phyloP scores from a whole-genome alignment of 2,888 invertebrate genomes.

The Ctenicera cuprea region DNA sequence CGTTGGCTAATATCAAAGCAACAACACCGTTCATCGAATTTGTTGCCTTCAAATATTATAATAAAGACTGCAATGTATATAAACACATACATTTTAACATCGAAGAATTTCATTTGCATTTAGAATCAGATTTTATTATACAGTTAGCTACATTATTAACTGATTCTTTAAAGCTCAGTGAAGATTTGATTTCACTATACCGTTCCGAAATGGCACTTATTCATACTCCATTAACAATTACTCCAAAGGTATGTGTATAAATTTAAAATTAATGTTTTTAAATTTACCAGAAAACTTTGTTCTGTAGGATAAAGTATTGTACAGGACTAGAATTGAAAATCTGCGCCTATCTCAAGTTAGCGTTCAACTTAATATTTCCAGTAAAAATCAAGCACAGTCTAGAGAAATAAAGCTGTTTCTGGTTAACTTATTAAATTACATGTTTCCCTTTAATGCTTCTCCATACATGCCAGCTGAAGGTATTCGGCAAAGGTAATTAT shows the following conservation, averaged over 20 bases:
- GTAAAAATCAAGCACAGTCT: constrained; percentile 61
- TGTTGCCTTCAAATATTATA: constrained; percentile 74
- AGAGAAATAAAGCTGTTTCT: constrained; percentile 68
- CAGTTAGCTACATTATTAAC: constrained; percentile 78
- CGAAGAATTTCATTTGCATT: constrained; percentile 81
- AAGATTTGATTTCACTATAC: constrained; percentile 76
- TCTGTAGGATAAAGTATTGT: constrained; percentile 32
- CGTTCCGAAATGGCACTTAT: constrained; percentile 73
- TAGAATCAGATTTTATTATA: constrained; percentile 81
- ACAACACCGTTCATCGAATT: constrained; percentile 79
- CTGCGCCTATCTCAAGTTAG: constrained; percentile 64
- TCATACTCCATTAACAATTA: constrained; percentile 76
- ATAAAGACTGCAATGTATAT: constrained; percentile 76
- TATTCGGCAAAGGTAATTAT: constrained; percentile 67
- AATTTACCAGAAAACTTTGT: neutral
- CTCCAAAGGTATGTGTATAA: constrained; percentile 64
- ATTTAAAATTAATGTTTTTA: neutral
- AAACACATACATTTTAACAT: constrained; percentile 79
- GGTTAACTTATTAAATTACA: constrained; percentile 65
- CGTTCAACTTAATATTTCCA: constrained; percentile 67
- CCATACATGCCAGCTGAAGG: constrained; percentile 71
- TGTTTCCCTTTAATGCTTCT: constrained; percentile 69
- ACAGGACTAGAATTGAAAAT: constrained; percentile 61
- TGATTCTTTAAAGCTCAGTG: constrained; percentile 75
- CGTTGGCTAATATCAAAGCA: constrained; percentile 72